These are phyloP conservation scores for Acromyrmex heyeri DNA, from an alignment of 1,140 invertebrate genomes.

Conservation along the genomic window DNA sequence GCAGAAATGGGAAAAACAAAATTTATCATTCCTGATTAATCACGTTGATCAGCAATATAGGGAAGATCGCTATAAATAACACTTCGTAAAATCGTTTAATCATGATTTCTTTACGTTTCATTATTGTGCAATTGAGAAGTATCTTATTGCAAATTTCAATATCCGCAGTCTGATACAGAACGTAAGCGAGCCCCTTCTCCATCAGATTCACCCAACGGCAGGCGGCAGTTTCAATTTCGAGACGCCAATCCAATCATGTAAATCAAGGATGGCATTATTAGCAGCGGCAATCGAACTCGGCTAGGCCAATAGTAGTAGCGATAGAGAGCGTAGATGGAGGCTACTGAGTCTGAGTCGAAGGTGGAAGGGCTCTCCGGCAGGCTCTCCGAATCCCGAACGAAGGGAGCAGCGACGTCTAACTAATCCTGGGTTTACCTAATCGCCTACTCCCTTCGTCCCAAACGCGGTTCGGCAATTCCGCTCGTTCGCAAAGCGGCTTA, in stretches of 20 bases:
- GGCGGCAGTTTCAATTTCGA: constrained; percentile 85
- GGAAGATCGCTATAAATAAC: neutral
- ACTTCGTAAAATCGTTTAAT: neutral
- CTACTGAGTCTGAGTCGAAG: constrained; percentile 62
- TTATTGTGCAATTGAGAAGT: constrained; percentile 1
- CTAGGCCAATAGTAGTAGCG: constrained; percentile 63
- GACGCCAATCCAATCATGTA: constrained; percentile 87
- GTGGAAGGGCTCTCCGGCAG: constrained; percentile 29
- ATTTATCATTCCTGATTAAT: constrained; percentile 11
- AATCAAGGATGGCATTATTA: constrained; percentile 86
- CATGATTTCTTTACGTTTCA: neutral
- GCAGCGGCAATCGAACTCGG: constrained; percentile 83
- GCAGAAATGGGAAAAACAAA: neutral
- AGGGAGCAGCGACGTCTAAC: constrained; percentile 80
- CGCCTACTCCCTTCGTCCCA: constrained; percentile 79
- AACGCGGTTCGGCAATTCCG: constrained; percentile 76
- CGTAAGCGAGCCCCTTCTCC: constrained; percentile 6
- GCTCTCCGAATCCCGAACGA: constrained; percentile 72
- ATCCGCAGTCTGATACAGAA: constrained; percentile 70
- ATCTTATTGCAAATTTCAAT: constrained; percentile 63
- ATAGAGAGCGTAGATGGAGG: constrained; percentile 52
- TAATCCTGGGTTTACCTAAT: constrained; percentile 87
- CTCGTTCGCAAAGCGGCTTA: constrained; percentile 85
- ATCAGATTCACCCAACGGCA: constrained; percentile 1
- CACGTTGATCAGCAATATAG: neutral